Evolutionary conservation across 2,888 invertebrate species (phyloP).

Genomic region (Timandra comae): DNA sequence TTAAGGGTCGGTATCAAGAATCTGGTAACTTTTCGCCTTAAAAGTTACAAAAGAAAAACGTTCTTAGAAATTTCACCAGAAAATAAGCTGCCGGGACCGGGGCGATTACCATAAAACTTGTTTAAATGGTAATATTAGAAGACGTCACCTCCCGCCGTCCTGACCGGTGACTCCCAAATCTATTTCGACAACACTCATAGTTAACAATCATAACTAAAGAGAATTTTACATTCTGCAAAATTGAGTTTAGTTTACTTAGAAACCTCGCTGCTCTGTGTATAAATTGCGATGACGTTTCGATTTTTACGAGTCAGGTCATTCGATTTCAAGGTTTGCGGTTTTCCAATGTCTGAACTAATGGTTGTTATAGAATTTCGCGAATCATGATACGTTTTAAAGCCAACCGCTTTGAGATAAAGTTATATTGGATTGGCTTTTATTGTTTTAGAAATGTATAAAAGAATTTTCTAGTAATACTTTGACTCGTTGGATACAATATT

Average conservation of each 20-base stretch:
- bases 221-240: slow-evolving; percentile 3
- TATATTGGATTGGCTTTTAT: slow-evolving; percentile 7
- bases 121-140: slow-evolving; percentile 76
- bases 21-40: slow-evolving; percentile 65
- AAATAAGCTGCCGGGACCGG: slow-evolving; percentile 61
- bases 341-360: slow-evolving; percentile 21
- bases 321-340: slow-evolving; percentile 24
- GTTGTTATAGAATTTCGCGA: slow-evolving; percentile 18
- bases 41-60: slow-evolving; percentile 60
- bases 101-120: slow-evolving; percentile 75
- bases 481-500: too few species aligned
- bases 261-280: slow-evolving; percentile 8
- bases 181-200: slow-evolving; percentile 26
- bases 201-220: slow-evolving; percentile 6
- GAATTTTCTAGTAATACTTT: too few species aligned
- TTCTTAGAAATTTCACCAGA: slow-evolving; percentile 59
- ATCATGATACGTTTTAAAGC: slow-evolving; percentile 14
- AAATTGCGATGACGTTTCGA: slow-evolving; percentile 16
- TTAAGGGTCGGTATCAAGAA: slow-evolving; percentile 58
- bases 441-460: too few species aligned
- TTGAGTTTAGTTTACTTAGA: slow-evolving; percentile 3
- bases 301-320: slow-evolving; percentile 25
- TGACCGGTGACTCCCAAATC: slow-evolving; percentile 47
- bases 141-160: slow-evolving; percentile 63
- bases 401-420: slow-evolving; percentile 1